Evolutionary conservation across 2,888 invertebrate genomes (phyloP).

Genomic region (Odontocolon sp.): DNA sequence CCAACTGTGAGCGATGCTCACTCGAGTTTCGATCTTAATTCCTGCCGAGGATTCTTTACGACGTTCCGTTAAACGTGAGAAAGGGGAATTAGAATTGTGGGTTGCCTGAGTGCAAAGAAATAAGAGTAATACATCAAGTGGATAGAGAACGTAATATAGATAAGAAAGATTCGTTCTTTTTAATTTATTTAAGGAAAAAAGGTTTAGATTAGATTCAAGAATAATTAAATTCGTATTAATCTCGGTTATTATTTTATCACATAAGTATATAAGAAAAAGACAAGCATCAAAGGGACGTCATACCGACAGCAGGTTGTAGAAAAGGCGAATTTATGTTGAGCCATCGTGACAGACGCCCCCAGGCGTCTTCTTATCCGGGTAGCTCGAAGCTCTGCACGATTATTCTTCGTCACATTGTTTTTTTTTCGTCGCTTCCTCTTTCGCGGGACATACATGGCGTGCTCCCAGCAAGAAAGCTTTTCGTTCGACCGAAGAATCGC

Average conservation of each 20-base stretch:
- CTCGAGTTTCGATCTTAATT: constrained; percentile 58
- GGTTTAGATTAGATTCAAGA: no score
- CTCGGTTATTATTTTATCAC: constrained; percentile 32
- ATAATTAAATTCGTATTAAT: constrained; percentile 25
- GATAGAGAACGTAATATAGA: no score
- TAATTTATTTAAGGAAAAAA: no score
- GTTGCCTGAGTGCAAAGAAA: not conserved
- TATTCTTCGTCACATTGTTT: constrained; percentile 57
- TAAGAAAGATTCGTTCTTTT: no score
- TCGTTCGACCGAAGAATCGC: constrained; percentile 27
- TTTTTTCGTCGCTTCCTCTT: constrained; percentile 32
- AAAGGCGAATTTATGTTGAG: constrained; percentile 56
- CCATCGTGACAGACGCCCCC: constrained; percentile 53
- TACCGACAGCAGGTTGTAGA: constrained; percentile 40
- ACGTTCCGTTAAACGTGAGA: constrained; percentile 5
- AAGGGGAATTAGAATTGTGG: constrained; percentile 39
- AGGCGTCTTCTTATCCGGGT: constrained; percentile 42
- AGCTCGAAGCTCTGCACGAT: constrained; percentile 51
- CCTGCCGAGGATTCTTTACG: constrained; percentile 37
- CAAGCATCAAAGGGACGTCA: not conserved
- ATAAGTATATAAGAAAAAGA: not conserved
- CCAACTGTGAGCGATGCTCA: constrained; percentile 23
- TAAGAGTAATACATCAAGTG: constrained; percentile 30
- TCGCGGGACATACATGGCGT: constrained; percentile 28
- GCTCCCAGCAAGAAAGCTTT: constrained; percentile 36